A percentile compares a stretch with the other conserved stretches of the same genome.
phyloP scores from a whole-genome alignment of 2,888 invertebrate genomes.

The Branchellion lobata region DNA sequence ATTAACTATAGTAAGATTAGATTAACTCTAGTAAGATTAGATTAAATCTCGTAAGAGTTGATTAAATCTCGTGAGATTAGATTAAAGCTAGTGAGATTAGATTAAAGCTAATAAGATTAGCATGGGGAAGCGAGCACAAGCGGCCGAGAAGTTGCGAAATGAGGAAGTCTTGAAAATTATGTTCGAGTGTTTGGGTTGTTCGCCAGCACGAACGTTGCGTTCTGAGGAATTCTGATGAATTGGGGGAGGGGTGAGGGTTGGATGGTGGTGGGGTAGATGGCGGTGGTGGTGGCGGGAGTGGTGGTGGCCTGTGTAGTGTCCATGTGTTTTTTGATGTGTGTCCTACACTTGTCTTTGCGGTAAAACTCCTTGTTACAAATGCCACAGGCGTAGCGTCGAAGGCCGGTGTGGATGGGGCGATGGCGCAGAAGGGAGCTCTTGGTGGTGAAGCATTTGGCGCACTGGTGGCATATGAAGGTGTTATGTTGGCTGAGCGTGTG shows the following conservation, averaged over 20 bases:
- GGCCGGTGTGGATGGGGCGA: constrained; percentile 54
- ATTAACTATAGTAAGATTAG: no score
- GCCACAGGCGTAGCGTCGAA: constrained; percentile 53
- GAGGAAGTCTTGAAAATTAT: no score
- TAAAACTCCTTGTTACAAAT: constrained; percentile 54
- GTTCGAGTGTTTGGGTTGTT: no score
- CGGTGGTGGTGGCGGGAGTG: neutral
- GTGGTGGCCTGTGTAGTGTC: neutral
- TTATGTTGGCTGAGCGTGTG: constrained; percentile 52
- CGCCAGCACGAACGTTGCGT: neutral
- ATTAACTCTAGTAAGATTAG: no score
- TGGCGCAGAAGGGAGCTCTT: constrained; percentile 53
- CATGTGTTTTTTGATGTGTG: constrained; percentile 51
- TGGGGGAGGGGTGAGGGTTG: no score
- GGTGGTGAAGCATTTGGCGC: constrained; percentile 54
- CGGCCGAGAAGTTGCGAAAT: no score
- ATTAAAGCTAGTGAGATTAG: no score
- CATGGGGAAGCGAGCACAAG: no score
- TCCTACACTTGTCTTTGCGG: constrained; percentile 54
- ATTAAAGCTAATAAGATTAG: no score
- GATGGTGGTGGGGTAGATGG: neutral
- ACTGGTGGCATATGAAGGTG: constrained; percentile 54
- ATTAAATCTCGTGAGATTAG: no score
- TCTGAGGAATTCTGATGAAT: neutral
- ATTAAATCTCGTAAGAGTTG: no score